Evolutionary conservation across 2,888 invertebrate genomes (phyloP), one percentile per base, ranked within the genome.

Genomic region (Tethea ocularis): DNA sequence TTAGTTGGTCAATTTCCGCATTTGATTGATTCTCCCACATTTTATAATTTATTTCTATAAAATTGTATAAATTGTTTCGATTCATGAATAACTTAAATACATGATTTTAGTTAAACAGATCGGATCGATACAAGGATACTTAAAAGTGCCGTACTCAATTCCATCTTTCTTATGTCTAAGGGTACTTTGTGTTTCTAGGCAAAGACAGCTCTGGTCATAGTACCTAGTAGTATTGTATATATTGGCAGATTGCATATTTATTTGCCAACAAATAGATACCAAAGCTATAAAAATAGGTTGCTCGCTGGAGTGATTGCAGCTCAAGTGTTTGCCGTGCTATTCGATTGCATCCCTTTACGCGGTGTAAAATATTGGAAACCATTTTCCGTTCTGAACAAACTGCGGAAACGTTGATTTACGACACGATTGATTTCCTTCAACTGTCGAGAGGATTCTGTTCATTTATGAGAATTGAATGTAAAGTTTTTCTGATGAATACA

Each of bases 341-440:
- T 29, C 36, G 33, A 22, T 33, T 54, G 33, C 54, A 54, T 54
- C 54, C 54, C 54, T 33, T 54, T n/a, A 22, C 20, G 36, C 58
- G 54, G 63, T 61, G 20, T 46, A 55, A 70, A 70, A 78, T 71
- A 79, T 80, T 83, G 77, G 80, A 83, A 82, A 82, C 74, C 75
- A 66, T 77, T 74, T 78, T 80, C 82, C 82, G 82, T 72, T 79
- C 68, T 58, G 68, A 76, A 80, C 82, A 81, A 82, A 81, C 74
- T 26, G 33, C 29, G 24, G 33, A 33, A 33, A 54, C 52, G 17
- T 72, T 73, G 71, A 77, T 81, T 83, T 76, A 78, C 74, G 67
- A 71, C 70, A 64, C 68, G 75, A 78, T 74, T 72, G 71, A 70
- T 81, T 82, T 82, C 84, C 83, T 72, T 75, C 68, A 69, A 61